These are phyloP conservation scores for Nothobranchius kuhntae DNA, from an alignment of 2,113 vertebrate species.

Conservation along the genomic window DNA sequence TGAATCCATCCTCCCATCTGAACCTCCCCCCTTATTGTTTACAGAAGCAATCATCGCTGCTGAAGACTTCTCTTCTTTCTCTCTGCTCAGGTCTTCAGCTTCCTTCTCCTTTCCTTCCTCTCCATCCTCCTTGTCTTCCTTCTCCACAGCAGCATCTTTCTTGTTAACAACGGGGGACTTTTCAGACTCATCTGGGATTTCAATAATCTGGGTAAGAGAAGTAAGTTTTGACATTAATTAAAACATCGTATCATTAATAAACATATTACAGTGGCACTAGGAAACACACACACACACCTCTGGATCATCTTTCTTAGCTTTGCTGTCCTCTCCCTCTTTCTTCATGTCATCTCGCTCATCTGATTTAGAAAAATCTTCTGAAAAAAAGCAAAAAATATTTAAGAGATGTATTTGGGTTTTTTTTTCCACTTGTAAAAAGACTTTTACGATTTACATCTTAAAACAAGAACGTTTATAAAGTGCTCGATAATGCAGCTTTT, in stretches of 20 bases:
- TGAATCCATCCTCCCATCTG: constrained; percentile 78
- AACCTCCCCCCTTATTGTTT: constrained; percentile 67
- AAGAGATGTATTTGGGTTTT: background rate
- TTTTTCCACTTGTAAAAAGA: too few species aligned
- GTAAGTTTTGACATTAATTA: background rate
- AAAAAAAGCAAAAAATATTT: constrained; percentile 3
- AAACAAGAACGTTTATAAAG: too few species aligned
- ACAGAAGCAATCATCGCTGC: constrained; percentile 24
- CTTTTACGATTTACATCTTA: too few species aligned
- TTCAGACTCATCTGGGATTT: constrained; percentile 81
- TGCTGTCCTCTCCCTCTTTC: constrained; percentile 65
- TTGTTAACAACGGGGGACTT: constrained; percentile 80
- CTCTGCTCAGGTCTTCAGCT: constrained; percentile 42
- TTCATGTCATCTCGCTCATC: constrained; percentile 72
- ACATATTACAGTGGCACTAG: background rate
- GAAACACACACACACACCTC: constrained; percentile 41
- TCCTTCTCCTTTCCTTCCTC: constrained; percentile 78
- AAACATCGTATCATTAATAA: background rate
- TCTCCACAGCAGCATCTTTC: constrained; percentile 65
- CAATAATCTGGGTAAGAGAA: constrained; percentile 71
- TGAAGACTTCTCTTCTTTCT: constrained; percentile 51
- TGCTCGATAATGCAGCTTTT: background rate
- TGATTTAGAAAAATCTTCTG: constrained; percentile 71
- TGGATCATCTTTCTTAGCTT: constrained; percentile 64
- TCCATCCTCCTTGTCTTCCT: constrained; percentile 79